These are phyloP conservation scores for Onychostoma macrolepis DNA, from an alignment of 2,113 vertebrate genomes.

Conservation along the genomic window DNA sequence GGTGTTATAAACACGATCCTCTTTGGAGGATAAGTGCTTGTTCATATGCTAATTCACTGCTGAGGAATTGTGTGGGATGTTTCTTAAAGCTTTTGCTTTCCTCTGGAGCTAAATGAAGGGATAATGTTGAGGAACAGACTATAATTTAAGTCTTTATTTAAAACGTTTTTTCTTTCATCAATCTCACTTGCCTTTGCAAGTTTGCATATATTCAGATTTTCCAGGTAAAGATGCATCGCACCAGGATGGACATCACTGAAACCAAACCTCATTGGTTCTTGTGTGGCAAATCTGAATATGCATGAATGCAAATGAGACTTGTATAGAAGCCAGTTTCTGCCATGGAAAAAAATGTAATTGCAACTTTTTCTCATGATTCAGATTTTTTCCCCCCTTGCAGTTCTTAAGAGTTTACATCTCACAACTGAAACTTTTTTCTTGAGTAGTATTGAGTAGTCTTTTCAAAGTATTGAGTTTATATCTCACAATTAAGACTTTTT, in stretches of 20 bases:
- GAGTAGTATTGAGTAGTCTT: too few relatives aligned
- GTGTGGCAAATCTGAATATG: not conserved
- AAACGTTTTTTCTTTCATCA: not conserved
- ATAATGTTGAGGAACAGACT: not conserved
- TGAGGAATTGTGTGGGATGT: slow-evolving; percentile 21
- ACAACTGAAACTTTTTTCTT: too few relatives aligned
- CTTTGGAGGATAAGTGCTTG: slow-evolving; percentile 29
- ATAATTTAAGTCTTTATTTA: not conserved
- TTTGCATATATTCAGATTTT: not conserved
- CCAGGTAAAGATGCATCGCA: not conserved
- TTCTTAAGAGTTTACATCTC: too few relatives aligned
- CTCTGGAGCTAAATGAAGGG: not conserved
- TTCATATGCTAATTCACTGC: slow-evolving; percentile 28
- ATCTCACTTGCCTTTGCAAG: not conserved
- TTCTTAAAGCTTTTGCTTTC: slow-evolving; percentile 16
- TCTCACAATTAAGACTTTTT: too few relatives aligned
- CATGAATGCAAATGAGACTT: not conserved
- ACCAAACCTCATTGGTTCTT: not conserved
- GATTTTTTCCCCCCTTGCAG: too few relatives aligned
- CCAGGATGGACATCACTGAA: not conserved
- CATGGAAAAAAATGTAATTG: too few relatives aligned
- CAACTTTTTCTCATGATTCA: too few relatives aligned
- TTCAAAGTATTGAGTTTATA: too few relatives aligned
- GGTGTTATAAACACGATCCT: not conserved
- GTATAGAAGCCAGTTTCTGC: not conserved